Base-by-base conservation (phyloP, 2,888 invertebrate genomes). In the Amphipyra berbera region DNA sequence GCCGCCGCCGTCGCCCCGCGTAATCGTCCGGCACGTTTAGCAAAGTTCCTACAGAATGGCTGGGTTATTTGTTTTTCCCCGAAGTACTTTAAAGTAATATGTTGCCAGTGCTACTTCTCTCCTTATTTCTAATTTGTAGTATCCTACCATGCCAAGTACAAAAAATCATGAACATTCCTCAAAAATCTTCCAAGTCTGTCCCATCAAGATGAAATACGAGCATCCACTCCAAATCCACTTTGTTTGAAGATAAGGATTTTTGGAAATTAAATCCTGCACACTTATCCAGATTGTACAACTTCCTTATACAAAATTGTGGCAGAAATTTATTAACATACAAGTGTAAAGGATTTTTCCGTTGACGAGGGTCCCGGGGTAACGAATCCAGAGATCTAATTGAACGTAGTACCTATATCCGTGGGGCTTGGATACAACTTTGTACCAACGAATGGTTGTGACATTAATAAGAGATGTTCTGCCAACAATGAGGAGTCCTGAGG, bases 301-400 rank as follows among this genome's bases (percentile, higher is more conserved):
- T 82, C 81, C 76, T 79, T 54, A 58, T 78, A 79, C 83, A 82
- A 83, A 84, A 76, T 63, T 68, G 62, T 77, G 79, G 82, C 73
- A 78, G 61, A 66, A 86, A 88, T 88, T 85, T 90, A 87, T 88
- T 85, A 88, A 84, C 84, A 84, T 82, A 76, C 70, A 77, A 79
- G 79, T 84, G 79, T 81, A 73, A 81, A 81, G 84, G 84, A 85
- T 86, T 86, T 85, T 85, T 87, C 76, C 78, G 56, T 73, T 91
- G 90, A 91, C 90, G 80, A 89, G 91, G 91, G 91, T 91, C 66
- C 71, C 30, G 30, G 33, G 49, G 13, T 33, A 54, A 44, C 41
- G 68, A 73, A 77, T 64, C 68, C 72, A 74, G 76, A 61, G 64
- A 68, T 78, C 83, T 90, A 90, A 90, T 90, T 90, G 90, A 90